A percentile compares a stretch with the other conserved stretches of the same genome.
phyloP scores from a whole-genome alignment of 2,888 invertebrate genomes.

The Diaprepes abbreviatus region DNA sequence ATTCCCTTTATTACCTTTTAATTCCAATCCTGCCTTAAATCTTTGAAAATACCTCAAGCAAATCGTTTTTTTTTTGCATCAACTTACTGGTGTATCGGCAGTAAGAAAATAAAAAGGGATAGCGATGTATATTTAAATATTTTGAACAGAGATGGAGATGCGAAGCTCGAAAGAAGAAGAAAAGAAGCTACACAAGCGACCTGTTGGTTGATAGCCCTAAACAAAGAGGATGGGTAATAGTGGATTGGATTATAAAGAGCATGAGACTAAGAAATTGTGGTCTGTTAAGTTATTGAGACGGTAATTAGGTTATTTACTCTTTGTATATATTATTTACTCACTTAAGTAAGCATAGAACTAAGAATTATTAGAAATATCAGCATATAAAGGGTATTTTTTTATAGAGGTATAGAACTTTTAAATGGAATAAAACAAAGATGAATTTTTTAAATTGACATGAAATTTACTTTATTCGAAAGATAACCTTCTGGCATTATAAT shows the following conservation, averaged over 20 bases:
- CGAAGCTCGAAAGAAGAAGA: conserved; percentile 11
- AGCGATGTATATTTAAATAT: background rate
- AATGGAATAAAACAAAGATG: too few species aligned
- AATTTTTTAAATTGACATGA: too few species aligned
- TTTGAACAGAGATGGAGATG: background rate
- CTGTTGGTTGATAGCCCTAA: conserved; percentile 11
- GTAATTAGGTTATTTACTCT: too few species aligned
- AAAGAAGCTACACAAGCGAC: conserved; percentile 2
- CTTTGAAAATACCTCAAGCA: background rate
- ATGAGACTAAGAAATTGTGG: background rate
- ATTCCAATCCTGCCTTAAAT: background rate
- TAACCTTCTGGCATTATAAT: too few species aligned
- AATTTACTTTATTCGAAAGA: too few species aligned
- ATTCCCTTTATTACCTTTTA: too few species aligned
- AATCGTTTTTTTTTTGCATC: conserved; percentile 13
- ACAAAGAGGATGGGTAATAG: conserved; percentile 13
- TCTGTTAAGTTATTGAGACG: too few species aligned
- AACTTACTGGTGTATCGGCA: conserved; percentile 1
- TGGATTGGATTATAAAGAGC: background rate
- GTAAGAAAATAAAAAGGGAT: conserved; percentile 5
- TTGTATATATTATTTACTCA: too few species aligned
- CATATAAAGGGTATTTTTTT: too few species aligned
- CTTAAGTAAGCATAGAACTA: too few species aligned
- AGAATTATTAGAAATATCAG: too few species aligned
- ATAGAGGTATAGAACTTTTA: too few species aligned